Percentiles rank a stretch among this genome's conserved stretches.
Evolutionary conservation across 92 coral and sea anemone species (phyloP).

Genomic region (Muricea muricata): DNA sequence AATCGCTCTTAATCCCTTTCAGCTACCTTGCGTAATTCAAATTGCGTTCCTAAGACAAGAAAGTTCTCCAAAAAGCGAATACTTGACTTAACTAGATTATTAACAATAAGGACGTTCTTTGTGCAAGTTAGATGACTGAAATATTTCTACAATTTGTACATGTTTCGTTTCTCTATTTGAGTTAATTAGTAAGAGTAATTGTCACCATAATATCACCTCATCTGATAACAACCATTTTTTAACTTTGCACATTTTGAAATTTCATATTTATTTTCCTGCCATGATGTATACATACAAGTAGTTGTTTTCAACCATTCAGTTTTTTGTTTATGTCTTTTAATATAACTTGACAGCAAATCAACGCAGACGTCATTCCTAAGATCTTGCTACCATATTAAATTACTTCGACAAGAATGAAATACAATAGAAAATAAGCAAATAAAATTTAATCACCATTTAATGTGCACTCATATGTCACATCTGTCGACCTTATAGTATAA

Average conservation of each 20-base stretch:
- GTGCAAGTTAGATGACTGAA: no score
- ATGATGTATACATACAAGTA: no score
- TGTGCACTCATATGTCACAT: slow-evolving; percentile 20
- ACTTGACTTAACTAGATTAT: neutral
- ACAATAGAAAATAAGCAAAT: slow-evolving; percentile 6
- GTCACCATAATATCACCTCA: neutral
- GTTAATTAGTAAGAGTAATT: neutral
- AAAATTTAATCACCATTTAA: slow-evolving; percentile 24
- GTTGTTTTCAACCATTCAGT: neutral
- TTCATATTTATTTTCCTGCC: no score
- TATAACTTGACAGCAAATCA: neutral
- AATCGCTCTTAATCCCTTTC: slow-evolving; percentile 29
- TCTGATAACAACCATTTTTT: neutral
- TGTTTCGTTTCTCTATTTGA: neutral
- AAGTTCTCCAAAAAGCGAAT: neutral
- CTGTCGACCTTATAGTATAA: neutral
- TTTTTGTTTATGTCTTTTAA: neutral
- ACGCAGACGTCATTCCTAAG: neutral
- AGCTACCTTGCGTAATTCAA: neutral
- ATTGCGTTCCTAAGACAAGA: neutral
- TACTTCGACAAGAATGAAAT: neutral
- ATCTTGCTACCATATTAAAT: neutral
- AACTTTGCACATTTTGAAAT: neutral
- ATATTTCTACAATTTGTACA: neutral
- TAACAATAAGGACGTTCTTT: neutral